Evolutionary conservation across 2,113 vertebrate genomes (phyloP), one percentile per base, ranked within the genome.

Genomic region (Narcine bancroftii): DNA sequence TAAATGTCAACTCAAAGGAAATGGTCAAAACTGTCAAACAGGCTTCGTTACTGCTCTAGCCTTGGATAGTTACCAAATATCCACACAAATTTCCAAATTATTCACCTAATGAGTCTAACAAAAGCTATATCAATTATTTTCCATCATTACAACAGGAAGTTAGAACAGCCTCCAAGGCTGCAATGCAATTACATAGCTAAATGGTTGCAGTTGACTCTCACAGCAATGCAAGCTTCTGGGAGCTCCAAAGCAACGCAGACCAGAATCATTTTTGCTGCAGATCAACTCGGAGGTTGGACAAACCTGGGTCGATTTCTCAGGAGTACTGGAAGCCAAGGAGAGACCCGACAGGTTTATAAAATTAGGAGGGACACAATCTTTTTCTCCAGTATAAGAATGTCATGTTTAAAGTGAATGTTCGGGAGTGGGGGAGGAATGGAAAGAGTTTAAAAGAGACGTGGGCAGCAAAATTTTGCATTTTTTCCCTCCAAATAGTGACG

Each of bases 131-230:
- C 39, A 87, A 29, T 60, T 60, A 36, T 60, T 63, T 33, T 71
- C 65, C 39, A 69, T 66, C 87, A 91, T 66, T 65, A 91, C 89
- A 91, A 69, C 65, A 91, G 89, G 87, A 91, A 91, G 65, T 91
- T 69, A 91, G 65, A 91, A 91, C 26, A 71, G 89, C 39, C 63
- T 69, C 63, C 39, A 21, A 33, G 63, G 89, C 47, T 66, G 60
- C 50, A 33, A 83, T 24, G n/a, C 3, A 65, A 66, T 66, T 21
- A 26, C 26, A 47, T 69, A 45, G 7, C 11, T 69, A 33, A 60
- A 26, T 24, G 21, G 24, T 45, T 66, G 63, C 45, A 13, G 3
- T 21, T 39, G 42, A 47, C 19, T 36, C 4, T 3, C 2, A 42
- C 24, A 85, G 7, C 19, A 13, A 56, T 56, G 56, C 4, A 85